phyloP scores from a whole-genome alignment of 2,888 invertebrate species.

The Vannuccia rotundouncinata region DNA sequence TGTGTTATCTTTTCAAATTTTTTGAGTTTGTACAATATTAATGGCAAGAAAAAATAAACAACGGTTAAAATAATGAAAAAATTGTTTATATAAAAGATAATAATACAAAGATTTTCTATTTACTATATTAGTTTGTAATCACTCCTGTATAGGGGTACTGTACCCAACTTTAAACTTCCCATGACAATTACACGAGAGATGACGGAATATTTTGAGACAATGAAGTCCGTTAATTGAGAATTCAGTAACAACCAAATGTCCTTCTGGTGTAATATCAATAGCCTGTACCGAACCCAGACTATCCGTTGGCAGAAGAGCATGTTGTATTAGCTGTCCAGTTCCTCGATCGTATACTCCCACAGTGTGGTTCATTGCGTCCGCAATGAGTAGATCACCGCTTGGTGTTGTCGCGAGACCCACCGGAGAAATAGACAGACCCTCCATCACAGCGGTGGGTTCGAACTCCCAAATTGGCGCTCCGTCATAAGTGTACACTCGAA shows the following conservation, averaged over 20 bases:
- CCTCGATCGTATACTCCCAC: slow-evolving; percentile 47
- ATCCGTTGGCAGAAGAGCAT: slow-evolving; percentile 47
- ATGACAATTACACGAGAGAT: slow-evolving; percentile 47
- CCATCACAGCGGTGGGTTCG: slow-evolving; percentile 43
- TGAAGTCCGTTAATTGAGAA: slow-evolving; percentile 47
- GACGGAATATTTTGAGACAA: slow-evolving; percentile 51
- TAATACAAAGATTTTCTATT: too few relatives aligned
- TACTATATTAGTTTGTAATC: too few relatives aligned
- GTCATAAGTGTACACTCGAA: slow-evolving; percentile 46
- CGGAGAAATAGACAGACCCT: slow-evolving; percentile 46
- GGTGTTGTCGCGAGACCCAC: slow-evolving; percentile 47
- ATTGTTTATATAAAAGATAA: too few relatives aligned
- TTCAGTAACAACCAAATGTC: slow-evolving; percentile 49
- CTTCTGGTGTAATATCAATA: slow-evolving; percentile 49
- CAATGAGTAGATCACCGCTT: slow-evolving; percentile 45
- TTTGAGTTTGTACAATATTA: too few relatives aligned
- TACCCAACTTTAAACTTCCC: slow-evolving; percentile 27
- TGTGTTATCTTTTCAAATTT: too few relatives aligned
- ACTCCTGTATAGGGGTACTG: slow-evolving; percentile 19
- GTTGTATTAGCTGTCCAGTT: slow-evolving; percentile 45
- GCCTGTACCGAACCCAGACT: slow-evolving; percentile 47
- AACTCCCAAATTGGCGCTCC: slow-evolving; percentile 46
- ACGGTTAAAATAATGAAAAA: too few relatives aligned
- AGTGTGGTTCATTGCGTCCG: slow-evolving; percentile 48
- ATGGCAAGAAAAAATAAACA: too few relatives aligned